Conservation (phyloP, 1,140 invertebrate species). For the Meloidogyne exigua region DNA sequence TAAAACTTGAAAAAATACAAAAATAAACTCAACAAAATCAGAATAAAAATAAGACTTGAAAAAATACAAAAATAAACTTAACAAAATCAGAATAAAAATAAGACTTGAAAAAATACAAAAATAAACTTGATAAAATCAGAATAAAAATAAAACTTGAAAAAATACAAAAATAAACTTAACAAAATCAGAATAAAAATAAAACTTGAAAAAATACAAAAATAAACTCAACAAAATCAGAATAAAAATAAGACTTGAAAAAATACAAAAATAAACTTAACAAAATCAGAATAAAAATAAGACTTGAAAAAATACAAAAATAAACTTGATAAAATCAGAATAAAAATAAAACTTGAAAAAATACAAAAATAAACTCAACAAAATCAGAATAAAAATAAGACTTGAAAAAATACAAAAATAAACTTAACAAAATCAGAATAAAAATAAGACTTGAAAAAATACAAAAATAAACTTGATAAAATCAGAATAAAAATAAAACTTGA, state of each 20-base stretch:
- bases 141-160: constrained; percentile 80
- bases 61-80: too few relatives aligned
- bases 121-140: too few relatives aligned
- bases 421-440: too few relatives aligned
- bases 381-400: constrained; percentile 88
- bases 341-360: constrained; percentile 74
- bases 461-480: too few relatives aligned
- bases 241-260: constrained; percentile 77
- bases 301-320: constrained; percentile 35
- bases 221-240: too few relatives aligned
- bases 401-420: constrained; percentile 22
- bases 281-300: constrained; percentile 93
- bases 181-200: constrained; percentile 95
- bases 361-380: too few relatives aligned
- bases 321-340: too few relatives aligned
- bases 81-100: too few relatives aligned
- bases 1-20: constrained; percentile 70
- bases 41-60: constrained; percentile 83
- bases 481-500: constrained; percentile 84
- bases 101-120: constrained; percentile 68
- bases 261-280: too few relatives aligned
- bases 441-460: constrained; percentile 70
- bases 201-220: constrained; percentile 65
- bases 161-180: too few relatives aligned
- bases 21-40: too few relatives aligned